Percentiles rank a stretch among this genome's conserved stretches.
These are phyloP conservation scores for Telmatherina bonti DNA, from an alignment of 2,797 vertebrate genomes.

Conservation along the genomic window DNA sequence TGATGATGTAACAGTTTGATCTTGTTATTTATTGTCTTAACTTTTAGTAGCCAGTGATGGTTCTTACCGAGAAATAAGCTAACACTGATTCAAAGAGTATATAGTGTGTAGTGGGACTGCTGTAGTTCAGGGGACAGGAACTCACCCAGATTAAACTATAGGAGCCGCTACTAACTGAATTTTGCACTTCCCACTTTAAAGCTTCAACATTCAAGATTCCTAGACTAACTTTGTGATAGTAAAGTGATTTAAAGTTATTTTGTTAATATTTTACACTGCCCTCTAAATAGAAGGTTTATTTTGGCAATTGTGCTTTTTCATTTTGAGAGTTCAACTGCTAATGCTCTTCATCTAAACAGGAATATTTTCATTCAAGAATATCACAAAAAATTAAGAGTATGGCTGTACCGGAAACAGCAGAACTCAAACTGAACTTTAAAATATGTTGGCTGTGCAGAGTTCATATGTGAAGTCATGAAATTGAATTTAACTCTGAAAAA, in stretches of 20 bases:
- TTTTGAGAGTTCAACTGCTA: background rate
- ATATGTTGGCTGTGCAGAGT: background rate
- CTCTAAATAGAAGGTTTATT: conserved; percentile 36
- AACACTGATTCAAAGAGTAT: conserved; percentile 32
- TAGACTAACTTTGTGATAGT: conserved; percentile 21
- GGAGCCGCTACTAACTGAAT: conserved; percentile 63
- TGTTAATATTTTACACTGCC: conserved; percentile 36
- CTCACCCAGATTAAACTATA: conserved; percentile 31
- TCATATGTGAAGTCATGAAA: background rate
- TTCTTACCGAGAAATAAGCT: conserved; percentile 56
- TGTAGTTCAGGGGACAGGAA: conserved; percentile 33
- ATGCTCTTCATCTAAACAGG: background rate
- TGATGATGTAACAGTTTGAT: conserved; percentile 6
- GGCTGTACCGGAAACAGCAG: background rate
- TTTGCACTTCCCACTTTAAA: conserved; percentile 81
- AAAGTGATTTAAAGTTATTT: conserved; percentile 34
- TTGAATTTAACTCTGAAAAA: background rate
- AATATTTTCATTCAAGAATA: background rate
- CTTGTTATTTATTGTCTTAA: conserved; percentile 57
- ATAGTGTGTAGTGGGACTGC: conserved; percentile 36
- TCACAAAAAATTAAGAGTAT: background rate
- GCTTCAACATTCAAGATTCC: conserved; percentile 43
- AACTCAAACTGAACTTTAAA: background rate
- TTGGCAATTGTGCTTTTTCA: background rate
- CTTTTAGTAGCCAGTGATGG: conserved; percentile 32